phyloP scores from a whole-genome alignment of 1,140 invertebrate genomes.

The Habropoda laboriosa region DNA sequence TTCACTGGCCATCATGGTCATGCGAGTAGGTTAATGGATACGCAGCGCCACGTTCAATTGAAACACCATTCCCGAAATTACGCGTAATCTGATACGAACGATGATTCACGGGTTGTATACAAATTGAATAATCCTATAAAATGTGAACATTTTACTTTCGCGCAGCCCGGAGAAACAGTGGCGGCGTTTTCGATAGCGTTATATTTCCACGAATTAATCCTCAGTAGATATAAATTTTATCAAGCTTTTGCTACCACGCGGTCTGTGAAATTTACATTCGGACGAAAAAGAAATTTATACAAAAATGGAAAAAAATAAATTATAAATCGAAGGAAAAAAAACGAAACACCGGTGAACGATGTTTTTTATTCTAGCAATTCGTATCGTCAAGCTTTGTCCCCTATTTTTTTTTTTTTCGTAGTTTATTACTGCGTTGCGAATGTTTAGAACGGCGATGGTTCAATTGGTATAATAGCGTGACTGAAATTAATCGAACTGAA shows the following conservation, averaged over 20 bases:
- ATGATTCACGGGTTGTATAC: constrained; percentile 28
- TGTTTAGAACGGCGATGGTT: too few species aligned
- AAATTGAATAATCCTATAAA: constrained; percentile 34
- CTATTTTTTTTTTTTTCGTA: too few species aligned
- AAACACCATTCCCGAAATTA: constrained; percentile 34
- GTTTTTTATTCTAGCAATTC: too few species aligned
- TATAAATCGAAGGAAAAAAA: too few species aligned
- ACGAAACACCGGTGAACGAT: too few species aligned
- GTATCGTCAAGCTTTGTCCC: too few species aligned
- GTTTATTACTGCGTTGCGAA: too few species aligned
- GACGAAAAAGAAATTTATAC: too few species aligned
- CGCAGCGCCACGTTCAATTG: constrained; percentile 39
- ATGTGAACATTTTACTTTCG: constrained; percentile 32
- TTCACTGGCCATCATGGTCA: neutral
- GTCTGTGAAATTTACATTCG: neutral
- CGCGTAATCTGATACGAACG: constrained; percentile 41
- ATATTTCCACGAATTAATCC: neutral
- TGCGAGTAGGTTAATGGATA: constrained; percentile 35
- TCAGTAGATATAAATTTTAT: neutral
- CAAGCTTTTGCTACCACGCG: neutral
- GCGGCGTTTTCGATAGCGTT: neutral
- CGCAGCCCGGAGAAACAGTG: neutral
- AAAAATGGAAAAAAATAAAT: neutral
- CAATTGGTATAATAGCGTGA: too few species aligned
- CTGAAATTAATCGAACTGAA: too few species aligned